Percentiles rank a stretch among this genome's conserved stretches.
Conservation (phyloP, 1,140 invertebrate genomes). For the Onthophagus taurus region DNA sequence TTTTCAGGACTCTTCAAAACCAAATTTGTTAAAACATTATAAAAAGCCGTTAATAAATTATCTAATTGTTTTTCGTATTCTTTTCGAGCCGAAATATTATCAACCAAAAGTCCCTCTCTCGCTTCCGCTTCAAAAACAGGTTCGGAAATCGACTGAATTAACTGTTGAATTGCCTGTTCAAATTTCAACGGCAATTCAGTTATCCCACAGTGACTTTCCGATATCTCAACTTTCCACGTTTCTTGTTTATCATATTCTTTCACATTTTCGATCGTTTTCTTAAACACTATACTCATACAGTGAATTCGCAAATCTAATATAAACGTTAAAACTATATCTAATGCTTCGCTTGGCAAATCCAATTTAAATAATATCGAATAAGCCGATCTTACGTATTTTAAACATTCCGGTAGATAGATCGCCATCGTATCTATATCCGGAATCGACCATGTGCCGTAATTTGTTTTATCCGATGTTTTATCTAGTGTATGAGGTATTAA, state of each 20-base stretch:
- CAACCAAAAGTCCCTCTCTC: constrained; percentile 60
- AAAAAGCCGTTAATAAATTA: constrained; percentile 57
- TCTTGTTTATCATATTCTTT: constrained; percentile 69
- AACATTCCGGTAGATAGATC: constrained; percentile 69
- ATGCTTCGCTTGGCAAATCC: constrained; percentile 70
- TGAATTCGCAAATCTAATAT: constrained; percentile 82
- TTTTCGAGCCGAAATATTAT: constrained; percentile 50
- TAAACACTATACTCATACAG: constrained; percentile 77
- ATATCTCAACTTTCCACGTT: constrained; percentile 80
- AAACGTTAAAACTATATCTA: constrained; percentile 73
- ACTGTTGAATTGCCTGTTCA: constrained; percentile 73
- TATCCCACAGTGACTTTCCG: constrained; percentile 68
- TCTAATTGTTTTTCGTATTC: constrained; percentile 61
- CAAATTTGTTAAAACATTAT: constrained; percentile 53
- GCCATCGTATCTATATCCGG: constrained; percentile 46
- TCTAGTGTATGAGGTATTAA: constrained; percentile 50
- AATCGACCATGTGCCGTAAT: constrained; percentile 37
- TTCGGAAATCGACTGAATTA: constrained; percentile 76
- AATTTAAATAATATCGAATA: constrained; percentile 60
- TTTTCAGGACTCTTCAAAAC: constrained; percentile 44
- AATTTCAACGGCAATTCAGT: constrained; percentile 81
- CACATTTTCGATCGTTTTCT: constrained; percentile 72
- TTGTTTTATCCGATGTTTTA: constrained; percentile 36
- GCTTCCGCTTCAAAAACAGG: constrained; percentile 64
- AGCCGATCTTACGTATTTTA: constrained; percentile 59